Percentiles rank a stretch among this genome's conserved stretches.
Conservation (phyloP, 2,113 vertebrate genomes). For the Junco hyemalis region DNA sequence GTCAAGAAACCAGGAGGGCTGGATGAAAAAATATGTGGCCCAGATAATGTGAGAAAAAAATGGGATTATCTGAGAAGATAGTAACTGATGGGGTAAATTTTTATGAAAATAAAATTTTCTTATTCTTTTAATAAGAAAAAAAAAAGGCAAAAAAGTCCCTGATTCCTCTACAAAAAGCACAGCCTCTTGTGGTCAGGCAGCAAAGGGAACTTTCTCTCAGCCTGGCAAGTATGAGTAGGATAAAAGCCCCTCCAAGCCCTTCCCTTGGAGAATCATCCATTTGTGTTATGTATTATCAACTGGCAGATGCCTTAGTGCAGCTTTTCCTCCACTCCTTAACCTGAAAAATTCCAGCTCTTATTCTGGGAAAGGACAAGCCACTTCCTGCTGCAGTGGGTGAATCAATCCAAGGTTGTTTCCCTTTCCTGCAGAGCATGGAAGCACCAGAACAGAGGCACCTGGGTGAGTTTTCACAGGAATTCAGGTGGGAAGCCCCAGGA, state of each 20-base stretch:
- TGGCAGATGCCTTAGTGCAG: neutral
- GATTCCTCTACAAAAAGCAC: neutral
- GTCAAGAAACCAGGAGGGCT: neutral
- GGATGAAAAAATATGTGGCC: neutral
- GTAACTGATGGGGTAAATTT: neutral
- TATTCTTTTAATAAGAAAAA: neutral
- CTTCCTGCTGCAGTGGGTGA: neutral
- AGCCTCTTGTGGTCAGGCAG: neutral
- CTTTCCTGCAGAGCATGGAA: neutral
- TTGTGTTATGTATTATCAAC: neutral
- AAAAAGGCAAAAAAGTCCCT: accelerated
- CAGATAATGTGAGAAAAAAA: neutral
- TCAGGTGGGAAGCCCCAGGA: neutral
- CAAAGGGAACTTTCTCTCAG: neutral
- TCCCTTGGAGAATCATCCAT: neutral
- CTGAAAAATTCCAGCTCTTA: neutral
- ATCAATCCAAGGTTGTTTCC: neutral
- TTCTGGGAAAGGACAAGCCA: neutral
- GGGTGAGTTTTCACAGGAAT: neutral
- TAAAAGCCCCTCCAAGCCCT: neutral
- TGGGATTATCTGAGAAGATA: neutral
- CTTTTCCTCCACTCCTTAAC: neutral
- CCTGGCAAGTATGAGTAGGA: neutral
- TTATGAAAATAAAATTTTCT: neutral
- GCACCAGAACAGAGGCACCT: neutral